Evolutionary conservation across 2,797 vertebrate species (phyloP), one percentile per base, ranked within the genome.

Genomic region (Avahi laniger): DNA sequence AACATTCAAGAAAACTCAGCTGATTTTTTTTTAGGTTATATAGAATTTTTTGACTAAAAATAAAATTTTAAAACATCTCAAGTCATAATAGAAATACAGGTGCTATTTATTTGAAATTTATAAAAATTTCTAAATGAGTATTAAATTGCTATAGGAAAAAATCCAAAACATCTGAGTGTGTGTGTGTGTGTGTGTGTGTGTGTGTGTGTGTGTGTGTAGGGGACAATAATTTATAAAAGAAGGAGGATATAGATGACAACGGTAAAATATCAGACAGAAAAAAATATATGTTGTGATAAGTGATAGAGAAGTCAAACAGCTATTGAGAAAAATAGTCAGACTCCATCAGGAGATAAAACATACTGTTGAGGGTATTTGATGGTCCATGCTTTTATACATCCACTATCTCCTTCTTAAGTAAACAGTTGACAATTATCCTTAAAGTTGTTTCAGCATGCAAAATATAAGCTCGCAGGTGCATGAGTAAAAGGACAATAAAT

Each of bases 401-500:
- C 10, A 13, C 1, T 83, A 30, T 24, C 3, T 52, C 46, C 30
- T 28, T 69, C 24, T 73, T 92, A 80, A 82, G 43, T 93, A 33
- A 96, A n/a, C 33, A 84, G 41, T 69, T 84, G 78, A 80, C 52
- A 87, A 35, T 76, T 75, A 48, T 17, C 26, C 3, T 82, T 28
- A 90, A 92, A 93, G 83, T 65, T 63, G 70, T 80, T 94, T 50
- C 30, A 80, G 2, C 4, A 57, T 48, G 26, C 11, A 67, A 89
- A 95, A 93, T 86, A 79, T 41, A 82, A 97, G 17, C 12, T 82
- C 28, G 80, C 20, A 92, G 24, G 22, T 93, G 3, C 52, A 50
- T 89, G 89, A 76, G 18, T 75, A 93, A 96, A 79, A 86, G 93
- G 1, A 73, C 33, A 92, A 54, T 84, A 54, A 94, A 91, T 35